phyloP scores from a whole-genome alignment of 2,113 vertebrate genomes.

The Pedetes capensis region DNA sequence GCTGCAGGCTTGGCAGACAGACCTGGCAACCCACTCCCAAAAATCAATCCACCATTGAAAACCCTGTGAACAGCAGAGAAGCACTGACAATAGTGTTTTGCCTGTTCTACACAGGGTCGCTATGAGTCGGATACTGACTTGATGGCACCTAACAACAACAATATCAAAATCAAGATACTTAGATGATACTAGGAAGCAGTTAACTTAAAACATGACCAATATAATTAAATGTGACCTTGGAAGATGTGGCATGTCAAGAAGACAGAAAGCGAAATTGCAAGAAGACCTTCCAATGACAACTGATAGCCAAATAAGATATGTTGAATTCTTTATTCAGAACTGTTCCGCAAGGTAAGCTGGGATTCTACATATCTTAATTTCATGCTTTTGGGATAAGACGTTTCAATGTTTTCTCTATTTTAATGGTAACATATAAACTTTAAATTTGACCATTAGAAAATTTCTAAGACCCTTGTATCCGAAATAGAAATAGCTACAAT shows the following conservation, averaged over 20 bases:
- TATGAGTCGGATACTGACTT: no score
- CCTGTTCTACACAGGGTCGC: no score
- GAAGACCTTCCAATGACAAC: not conserved
- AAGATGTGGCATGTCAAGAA: not conserved
- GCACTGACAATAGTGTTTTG: no score
- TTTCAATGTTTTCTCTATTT: not conserved
- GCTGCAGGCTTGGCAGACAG: no score
- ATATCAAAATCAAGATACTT: not conserved
- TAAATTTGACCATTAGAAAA: not conserved
- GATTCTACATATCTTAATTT: not conserved
- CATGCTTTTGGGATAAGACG: not conserved
- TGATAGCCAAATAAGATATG: not conserved
- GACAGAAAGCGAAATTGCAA: not conserved
- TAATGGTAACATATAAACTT: not conserved
- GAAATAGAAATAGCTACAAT: not conserved
- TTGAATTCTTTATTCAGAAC: not conserved
- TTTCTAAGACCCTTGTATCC: not conserved
- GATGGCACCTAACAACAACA: no score
- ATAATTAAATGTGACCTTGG: not conserved
- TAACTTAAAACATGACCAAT: not conserved
- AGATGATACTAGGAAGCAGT: not conserved
- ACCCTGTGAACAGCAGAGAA: no score
- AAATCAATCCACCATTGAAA: no score
- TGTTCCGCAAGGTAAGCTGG: not conserved
- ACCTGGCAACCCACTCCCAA: no score